A percentile compares a stretch with the other conserved stretches of the same genome.
phyloP scores from a whole-genome alignment of 2,113 vertebrate species.

The Casuarius casuarius region DNA sequence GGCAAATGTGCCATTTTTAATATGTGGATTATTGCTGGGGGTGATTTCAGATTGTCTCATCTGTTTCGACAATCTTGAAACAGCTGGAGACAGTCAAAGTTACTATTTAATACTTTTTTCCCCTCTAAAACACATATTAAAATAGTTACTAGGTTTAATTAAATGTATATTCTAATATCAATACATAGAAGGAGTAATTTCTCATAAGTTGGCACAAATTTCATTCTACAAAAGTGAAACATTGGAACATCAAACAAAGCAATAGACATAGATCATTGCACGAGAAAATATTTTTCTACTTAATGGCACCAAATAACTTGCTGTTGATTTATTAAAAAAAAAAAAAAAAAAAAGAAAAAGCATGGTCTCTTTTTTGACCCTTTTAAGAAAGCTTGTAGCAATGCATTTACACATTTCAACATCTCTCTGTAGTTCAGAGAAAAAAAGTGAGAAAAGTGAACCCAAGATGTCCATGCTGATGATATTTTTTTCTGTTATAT shows the following conservation, averaged over 20 bases:
- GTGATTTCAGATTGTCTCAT: background rate
- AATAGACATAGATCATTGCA: background rate
- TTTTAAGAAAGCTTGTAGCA: background rate
- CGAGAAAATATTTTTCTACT: background rate
- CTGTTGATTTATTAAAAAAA: background rate
- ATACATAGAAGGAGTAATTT: background rate
- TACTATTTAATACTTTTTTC: background rate
- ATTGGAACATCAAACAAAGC: background rate
- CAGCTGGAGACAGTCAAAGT: background rate
- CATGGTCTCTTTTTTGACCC: background rate
- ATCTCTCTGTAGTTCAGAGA: background rate
- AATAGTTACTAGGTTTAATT: background rate
- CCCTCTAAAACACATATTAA: background rate
- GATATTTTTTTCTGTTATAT: background rate
- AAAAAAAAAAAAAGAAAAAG: background rate
- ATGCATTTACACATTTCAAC: background rate
- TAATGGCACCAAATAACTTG: background rate
- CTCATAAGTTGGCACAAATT: background rate
- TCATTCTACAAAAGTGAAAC: background rate
- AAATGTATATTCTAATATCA: background rate
- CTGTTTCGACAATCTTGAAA: background rate
- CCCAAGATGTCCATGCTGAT: background rate
- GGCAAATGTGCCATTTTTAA: background rate
- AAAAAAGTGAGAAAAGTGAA: background rate
- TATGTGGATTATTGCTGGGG: no score